phyloP scores from a whole-genome alignment of 2,888 invertebrate genomes.

The Pycnomerus fuliginosus region DNA sequence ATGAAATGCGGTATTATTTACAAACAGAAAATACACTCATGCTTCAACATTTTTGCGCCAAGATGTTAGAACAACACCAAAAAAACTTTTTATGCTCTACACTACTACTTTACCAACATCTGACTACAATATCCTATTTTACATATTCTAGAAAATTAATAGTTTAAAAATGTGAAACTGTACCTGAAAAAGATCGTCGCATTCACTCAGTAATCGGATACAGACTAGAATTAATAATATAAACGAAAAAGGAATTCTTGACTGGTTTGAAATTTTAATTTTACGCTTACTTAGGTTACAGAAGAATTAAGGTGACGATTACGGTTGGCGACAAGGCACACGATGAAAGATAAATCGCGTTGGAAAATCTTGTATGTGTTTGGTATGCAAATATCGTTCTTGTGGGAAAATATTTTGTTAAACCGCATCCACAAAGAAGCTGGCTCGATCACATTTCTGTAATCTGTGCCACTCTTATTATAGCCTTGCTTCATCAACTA shows the following conservation, averaged over 20 bases:
- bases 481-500: too few relatives aligned
- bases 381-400: not conserved
- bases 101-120: too few relatives aligned
- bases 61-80: too few relatives aligned
- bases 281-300: conserved; percentile 18
- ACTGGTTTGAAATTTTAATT: conserved; percentile 12
- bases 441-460: conserved; percentile 9
- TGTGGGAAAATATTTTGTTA: conserved; percentile 5
- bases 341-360: conserved; percentile 3
- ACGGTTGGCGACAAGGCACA: not conserved
- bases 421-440: conserved; percentile 4
- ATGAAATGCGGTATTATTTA: too few relatives aligned
- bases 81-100: too few relatives aligned
- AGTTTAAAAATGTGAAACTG: too few relatives aligned
- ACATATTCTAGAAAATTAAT: too few relatives aligned
- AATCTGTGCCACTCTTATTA: too few relatives aligned
- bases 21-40: too few relatives aligned
- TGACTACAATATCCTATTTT: too few relatives aligned
- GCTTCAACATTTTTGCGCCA: too few relatives aligned
- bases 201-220: conserved; percentile 7
- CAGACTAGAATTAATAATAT: conserved; percentile 3
- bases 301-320: not conserved
- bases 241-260: conserved; percentile 9
- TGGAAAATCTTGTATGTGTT: too few relatives aligned
- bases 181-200: not conserved